phyloP scores from a whole-genome alignment of 1,140 invertebrate genomes.

The Nephotettix cincticeps region DNA sequence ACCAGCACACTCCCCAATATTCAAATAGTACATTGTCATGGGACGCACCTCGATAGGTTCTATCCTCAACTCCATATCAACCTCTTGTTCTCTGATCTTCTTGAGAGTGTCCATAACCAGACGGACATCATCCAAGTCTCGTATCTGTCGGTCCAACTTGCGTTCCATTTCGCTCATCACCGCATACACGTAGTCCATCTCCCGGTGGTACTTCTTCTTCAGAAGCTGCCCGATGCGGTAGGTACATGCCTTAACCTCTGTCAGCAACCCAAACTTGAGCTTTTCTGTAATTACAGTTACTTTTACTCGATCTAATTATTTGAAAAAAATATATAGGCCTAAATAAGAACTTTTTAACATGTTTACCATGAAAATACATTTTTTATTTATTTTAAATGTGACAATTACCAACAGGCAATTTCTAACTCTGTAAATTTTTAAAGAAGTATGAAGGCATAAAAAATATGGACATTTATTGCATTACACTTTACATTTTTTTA shows the following conservation, averaged over 20 bases:
- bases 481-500: too few species aligned
- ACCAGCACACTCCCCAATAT: too few species aligned
- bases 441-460: too few species aligned
- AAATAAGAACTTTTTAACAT: too few species aligned
- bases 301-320: not conserved
- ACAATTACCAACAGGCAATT: not conserved
- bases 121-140: constrained; percentile 90
- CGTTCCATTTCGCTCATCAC: constrained; percentile 91
- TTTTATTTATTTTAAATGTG: not conserved
- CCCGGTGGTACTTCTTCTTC: constrained; percentile 87
- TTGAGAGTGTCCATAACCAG: constrained; percentile 91
- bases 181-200: constrained; percentile 94
- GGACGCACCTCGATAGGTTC: constrained; percentile 81
- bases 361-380: too few species aligned
- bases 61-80: constrained; percentile 92
- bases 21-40: not conserved
- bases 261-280: constrained; percentile 80
- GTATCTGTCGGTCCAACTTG: constrained; percentile 80
- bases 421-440: not conserved
- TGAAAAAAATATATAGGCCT: too few species aligned
- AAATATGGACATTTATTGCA: too few species aligned
- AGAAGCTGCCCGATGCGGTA: constrained; percentile 85
- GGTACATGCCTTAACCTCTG: constrained; percentile 77
- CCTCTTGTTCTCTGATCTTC: constrained; percentile 92
- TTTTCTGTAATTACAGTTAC: constrained; percentile 61